Base-by-base conservation (phyloP, 2,113 vertebrate species). In the Merops nubicus region DNA sequence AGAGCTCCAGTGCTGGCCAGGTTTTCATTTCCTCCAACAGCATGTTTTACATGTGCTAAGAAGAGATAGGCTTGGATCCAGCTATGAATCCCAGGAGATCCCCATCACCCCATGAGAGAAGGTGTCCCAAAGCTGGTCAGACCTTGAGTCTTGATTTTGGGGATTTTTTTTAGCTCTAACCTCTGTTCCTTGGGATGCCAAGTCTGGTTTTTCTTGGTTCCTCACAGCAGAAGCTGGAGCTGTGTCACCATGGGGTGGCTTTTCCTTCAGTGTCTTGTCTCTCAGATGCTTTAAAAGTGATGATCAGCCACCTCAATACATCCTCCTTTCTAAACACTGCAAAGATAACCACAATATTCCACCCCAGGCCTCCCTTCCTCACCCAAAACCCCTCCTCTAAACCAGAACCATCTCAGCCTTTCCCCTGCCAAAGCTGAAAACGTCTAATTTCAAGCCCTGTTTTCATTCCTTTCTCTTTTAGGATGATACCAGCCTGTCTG, bases 401-500 rank as follows among this genome's bases (percentile, higher is more conserved):
- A 50, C 2, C 63, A 56, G 5, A 15, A 4, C 0, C 0, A 2
- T 8, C 21, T 29, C 12, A 8, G 29, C 53, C 29, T 26, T 54
- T 28, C 12, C 18, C 4, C 18, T 17, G 12, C 56, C 70, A 17
- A 29, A 6, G 14, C 23, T 3, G 9, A 53, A 31, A 43, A 23
- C 0, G 22, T 12, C n/a, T 33, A 4, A 1, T 18, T 63, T 34
- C 68, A 20, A 29, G 19, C 17, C 45, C 16, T 6, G 12, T 16
- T 6, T n/a, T 11, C 3, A 0, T 1, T 17, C 9, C 3, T 48
- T 17, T 63, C 5, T 2, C 20, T 22, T 82, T 47, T 1, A 28
- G 72, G 0, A 3, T 1, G 1, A 5, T 6, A 1, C 4, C 19
- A 48, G 3, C n/a, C 57, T 9, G 73, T 11, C 43, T 15, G 43